Evolutionary conservation across 2,888 invertebrate species (phyloP).

Genomic region (Zelleria hepariella): DNA sequence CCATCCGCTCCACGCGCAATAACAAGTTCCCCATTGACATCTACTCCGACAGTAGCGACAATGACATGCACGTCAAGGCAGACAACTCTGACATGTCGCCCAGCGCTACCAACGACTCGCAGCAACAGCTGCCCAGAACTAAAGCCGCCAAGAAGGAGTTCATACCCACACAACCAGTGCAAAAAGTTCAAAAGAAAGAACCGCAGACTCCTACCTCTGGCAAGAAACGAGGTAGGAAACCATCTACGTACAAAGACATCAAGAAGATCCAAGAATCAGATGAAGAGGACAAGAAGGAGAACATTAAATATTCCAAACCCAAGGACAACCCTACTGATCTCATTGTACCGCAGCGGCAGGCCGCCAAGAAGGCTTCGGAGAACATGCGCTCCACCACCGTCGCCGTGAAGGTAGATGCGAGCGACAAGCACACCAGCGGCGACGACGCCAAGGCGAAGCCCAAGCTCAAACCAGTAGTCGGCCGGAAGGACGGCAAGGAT

Average conservation of each 20-base stretch:
- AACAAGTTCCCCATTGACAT: slow-evolving; percentile 78
- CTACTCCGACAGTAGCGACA: slow-evolving; percentile 87
- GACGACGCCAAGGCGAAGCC: slow-evolving; percentile 42
- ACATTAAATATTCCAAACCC: slow-evolving; percentile 53
- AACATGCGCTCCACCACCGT: slow-evolving; percentile 81
- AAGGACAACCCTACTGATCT: slow-evolving; percentile 81
- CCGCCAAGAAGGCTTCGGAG: slow-evolving; percentile 92
- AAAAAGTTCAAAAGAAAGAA: slow-evolving; percentile 41
- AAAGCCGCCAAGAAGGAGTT: slow-evolving; percentile 91
- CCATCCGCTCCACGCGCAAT: slow-evolving; percentile 71
- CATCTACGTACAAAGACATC: slow-evolving; percentile 43
- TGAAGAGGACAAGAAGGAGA: slow-evolving; percentile 65
- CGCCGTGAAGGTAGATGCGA: slow-evolving; percentile 49
- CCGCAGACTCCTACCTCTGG: slow-evolving; percentile 18
- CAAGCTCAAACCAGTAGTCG: slow-evolving; percentile 59
- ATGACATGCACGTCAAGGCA: slow-evolving; percentile 59
- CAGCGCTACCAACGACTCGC: slow-evolving; percentile 77
- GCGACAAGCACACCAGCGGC: slow-evolving; percentile 40
- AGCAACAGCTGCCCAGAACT: slow-evolving; percentile 79
- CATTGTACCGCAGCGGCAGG: slow-evolving; percentile 91
- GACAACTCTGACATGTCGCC: slow-evolving; percentile 74
- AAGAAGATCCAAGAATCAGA: slow-evolving; percentile 30
- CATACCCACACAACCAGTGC: slow-evolving; percentile 63
- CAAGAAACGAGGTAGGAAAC: neutral
- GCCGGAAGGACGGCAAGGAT: slow-evolving; percentile 53